Evolutionary conservation across 2,888 invertebrate genomes (phyloP), one percentile per base, ranked within the genome.

Genomic region (Epicampocera succincta): DNA sequence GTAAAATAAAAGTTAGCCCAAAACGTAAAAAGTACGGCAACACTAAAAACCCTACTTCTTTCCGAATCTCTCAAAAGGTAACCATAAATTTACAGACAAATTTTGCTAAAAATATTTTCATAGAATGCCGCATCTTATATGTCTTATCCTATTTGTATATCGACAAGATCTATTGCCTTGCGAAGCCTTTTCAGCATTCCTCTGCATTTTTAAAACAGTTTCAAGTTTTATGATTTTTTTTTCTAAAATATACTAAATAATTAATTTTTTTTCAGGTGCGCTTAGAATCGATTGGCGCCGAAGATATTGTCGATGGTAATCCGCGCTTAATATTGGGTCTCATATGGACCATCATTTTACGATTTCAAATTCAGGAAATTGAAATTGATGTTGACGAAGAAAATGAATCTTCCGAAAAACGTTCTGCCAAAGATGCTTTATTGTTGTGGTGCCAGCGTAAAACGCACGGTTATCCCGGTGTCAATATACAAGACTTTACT

Each of bases 321-420:
- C 98, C 97, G 52, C 94, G 98, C 63, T 93, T 99, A 84, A 99
- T 99, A 90, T 94, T 99, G 84, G 99, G 99, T 86, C 94, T 99
- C 68, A 98, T 99, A 86, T 99, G 99, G 99, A 99, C 99, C 81
- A 99, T 99, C 89, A 99, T 99, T 92, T 93, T 99, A 85, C 93
- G 99, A 83, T 99, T 99, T 93, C 99, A 99, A 93, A 99, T 99
- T 87, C 99, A 98, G 92, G 98, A 98, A 93, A 98, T 98, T 87
- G 98, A 98, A 92, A 98, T 98, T 87, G 98, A 98, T 91, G 97
- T 98, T 90, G 98, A 98, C 89, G 98, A 98, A 92, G 97, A 98
- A 89, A 97, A 97, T 89, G 98, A 97, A 90, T 97, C 97, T 84
- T 97, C 98, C 33, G 99, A 99, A 92, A 98, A 98, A 93, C 98